Conservation (phyloP, 2,888 invertebrate genomes). For the Acanthoscelides obtectus region DNA sequence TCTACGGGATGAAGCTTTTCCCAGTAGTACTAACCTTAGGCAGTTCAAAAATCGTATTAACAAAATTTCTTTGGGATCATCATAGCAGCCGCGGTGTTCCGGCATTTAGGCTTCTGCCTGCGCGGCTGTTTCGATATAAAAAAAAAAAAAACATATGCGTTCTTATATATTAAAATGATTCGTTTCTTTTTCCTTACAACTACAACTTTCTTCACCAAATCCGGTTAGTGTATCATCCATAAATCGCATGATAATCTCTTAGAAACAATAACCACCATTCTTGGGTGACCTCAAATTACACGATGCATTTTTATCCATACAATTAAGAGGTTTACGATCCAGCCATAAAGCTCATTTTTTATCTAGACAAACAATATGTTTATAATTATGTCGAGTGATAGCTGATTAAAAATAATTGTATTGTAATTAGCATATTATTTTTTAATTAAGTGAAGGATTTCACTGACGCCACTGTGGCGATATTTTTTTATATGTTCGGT, state of each 20-base stretch:
- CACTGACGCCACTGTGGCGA: not conserved
- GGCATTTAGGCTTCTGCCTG: too few relatives aligned
- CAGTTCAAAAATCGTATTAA: too few relatives aligned
- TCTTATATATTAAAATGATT: too few relatives aligned
- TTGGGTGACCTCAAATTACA: not conserved
- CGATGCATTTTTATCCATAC: not conserved
- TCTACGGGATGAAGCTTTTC: too few relatives aligned
- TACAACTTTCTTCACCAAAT: too few relatives aligned
- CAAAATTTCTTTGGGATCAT: too few relatives aligned
- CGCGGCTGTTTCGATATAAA: too few relatives aligned
- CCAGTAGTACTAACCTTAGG: too few relatives aligned
- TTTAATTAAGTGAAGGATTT: constrained; percentile 3
- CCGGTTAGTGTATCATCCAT: too few relatives aligned
- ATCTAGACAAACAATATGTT: not conserved
- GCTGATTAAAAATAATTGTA: constrained; percentile 6
- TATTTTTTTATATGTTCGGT: not conserved
- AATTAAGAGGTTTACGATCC: not conserved
- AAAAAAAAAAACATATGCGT: too few relatives aligned
- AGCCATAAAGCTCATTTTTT: not conserved
- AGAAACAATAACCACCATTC: not conserved
- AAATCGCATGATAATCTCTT: not conserved
- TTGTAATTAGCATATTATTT: not conserved
- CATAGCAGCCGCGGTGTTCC: too few relatives aligned
- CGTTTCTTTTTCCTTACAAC: too few relatives aligned
- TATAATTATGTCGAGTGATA: constrained; percentile 3